Conservation (phyloP, 2,888 invertebrate genomes). For the Apotomis capreana region DNA sequence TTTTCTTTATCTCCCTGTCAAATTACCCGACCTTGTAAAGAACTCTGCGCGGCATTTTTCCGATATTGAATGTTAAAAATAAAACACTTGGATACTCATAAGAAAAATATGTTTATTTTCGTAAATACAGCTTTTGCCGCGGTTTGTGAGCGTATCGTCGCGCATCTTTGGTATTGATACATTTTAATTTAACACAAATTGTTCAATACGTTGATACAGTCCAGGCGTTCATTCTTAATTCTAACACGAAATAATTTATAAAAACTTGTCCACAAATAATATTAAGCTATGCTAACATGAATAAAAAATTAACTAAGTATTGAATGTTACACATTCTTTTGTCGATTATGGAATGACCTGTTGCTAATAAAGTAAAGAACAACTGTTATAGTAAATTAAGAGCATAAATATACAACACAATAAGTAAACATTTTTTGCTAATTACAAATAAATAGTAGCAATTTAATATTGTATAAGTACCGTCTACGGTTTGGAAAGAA, state of each 20-base stretch:
- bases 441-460: background rate
- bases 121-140: conserved; percentile 14
- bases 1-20: conserved; percentile 53
- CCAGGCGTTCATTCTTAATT: background rate
- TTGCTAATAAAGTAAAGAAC: conserved; percentile 3
- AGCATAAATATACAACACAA: background rate
- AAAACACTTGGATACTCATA: background rate
- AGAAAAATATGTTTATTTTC: conserved; percentile 26
- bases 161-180: conserved; percentile 34
- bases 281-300: background rate
- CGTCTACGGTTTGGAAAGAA: background rate
- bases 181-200: conserved; percentile 28
- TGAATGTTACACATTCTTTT: conserved; percentile 25
- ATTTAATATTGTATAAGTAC: background rate
- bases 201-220: conserved; percentile 25
- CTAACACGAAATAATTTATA: conserved; percentile 23
- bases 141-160: conserved; percentile 12
- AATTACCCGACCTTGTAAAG: conserved; percentile 43
- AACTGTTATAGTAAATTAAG: background rate
- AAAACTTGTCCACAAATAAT: conserved; percentile 35
- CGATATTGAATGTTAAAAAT: background rate
- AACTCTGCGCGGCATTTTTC: too few species aligned
- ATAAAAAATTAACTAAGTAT: background rate
- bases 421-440: background rate
- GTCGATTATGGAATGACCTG: conserved; percentile 16